Conservation (phyloP, 2,113 vertebrate species). For the Leucopsar rothschildi region DNA sequence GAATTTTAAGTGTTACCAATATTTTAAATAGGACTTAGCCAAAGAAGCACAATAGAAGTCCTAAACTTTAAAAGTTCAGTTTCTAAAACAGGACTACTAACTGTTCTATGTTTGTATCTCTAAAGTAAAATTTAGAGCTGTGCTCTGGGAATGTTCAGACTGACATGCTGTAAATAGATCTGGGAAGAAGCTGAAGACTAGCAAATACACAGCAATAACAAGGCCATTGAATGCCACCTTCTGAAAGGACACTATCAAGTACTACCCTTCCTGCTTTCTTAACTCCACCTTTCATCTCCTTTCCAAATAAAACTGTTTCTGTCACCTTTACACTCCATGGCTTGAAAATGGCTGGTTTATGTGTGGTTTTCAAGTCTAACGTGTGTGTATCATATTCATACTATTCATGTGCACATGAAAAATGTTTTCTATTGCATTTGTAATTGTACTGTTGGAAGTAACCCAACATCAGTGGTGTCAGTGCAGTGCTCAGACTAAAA, state of each 20-base stretch:
- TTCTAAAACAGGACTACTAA: slow-evolving; percentile 63
- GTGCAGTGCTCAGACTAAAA: slow-evolving; percentile 27
- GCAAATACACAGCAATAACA: slow-evolving; percentile 53
- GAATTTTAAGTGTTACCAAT: slow-evolving; percentile 55
- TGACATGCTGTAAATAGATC: slow-evolving; percentile 57
- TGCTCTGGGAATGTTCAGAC: slow-evolving; percentile 69
- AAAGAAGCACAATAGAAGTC: slow-evolving; percentile 78
- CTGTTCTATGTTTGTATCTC: slow-evolving; percentile 68
- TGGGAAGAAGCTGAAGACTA: slow-evolving; percentile 40
- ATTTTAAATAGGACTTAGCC: slow-evolving; percentile 73
- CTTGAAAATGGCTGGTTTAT: neutral
- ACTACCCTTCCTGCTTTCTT: slow-evolving; percentile 8
- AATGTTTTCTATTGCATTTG: neutral
- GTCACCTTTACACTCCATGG: neutral
- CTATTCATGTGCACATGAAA: neutral
- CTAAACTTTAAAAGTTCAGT: slow-evolving; percentile 59
- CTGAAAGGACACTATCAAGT: slow-evolving; percentile 71
- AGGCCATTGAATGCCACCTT: slow-evolving; percentile 60
- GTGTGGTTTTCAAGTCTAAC: neutral
- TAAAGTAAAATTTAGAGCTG: slow-evolving; percentile 64
- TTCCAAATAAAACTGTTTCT: neutral
- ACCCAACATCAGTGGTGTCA: neutral
- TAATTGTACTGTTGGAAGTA: slow-evolving; percentile 10
- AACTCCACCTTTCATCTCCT: neutral
- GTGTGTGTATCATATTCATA: neutral